Base-by-base conservation (phyloP, 2,888 invertebrate species). In the Agonopterix arenella region DNA sequence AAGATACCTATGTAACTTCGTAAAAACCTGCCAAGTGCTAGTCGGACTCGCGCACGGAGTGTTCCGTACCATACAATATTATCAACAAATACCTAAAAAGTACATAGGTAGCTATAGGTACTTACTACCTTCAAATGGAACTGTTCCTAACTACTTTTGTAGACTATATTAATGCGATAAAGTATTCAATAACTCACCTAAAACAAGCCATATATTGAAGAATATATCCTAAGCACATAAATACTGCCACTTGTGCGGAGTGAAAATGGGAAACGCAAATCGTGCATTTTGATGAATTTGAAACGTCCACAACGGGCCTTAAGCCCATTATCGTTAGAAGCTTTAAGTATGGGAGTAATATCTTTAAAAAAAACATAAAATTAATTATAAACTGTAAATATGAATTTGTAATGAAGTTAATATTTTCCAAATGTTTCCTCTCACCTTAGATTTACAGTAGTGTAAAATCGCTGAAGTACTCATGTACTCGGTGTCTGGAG, bases 181-280 rank as follows among this genome's bases (percentile, higher is more conserved):
- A 28, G 1, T 5, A 28, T 28, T 5, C 28, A 28, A 28, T n/a
- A 11, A 43, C 43, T 11, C 11, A 93, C 93, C 94, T 91, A 72
- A 93, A 96, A 71, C 95, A 95, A 49, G 95, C 92, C 90, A 95
- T 92, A 68, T 93, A 96, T 69, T 96, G 95, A 13, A 96, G 80
- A 49, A 94, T 76, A 68, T 96, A 96, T 60, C 96, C 95, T 53
- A 92, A 66, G 53, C 92, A 81, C 83, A 95, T 91, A 47, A 94
- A 84, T 48, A 92, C 70, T 43, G 93, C 89, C 9, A 95, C 92
- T 73, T 93, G 90, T 11, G 92, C 70, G 7, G 93, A 92, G 73
- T 96, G 95, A 44, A 93, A 80, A 67, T 92, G 92, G 43, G 93
- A 93, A 40, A 94, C 80, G 60, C 91, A 89, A 56, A 92, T 90